A percentile compares a stretch with the other conserved stretches of the same genome.
phyloP scores from a whole-genome alignment of 2,113 vertebrate genomes.

The Micronisus gabar region DNA sequence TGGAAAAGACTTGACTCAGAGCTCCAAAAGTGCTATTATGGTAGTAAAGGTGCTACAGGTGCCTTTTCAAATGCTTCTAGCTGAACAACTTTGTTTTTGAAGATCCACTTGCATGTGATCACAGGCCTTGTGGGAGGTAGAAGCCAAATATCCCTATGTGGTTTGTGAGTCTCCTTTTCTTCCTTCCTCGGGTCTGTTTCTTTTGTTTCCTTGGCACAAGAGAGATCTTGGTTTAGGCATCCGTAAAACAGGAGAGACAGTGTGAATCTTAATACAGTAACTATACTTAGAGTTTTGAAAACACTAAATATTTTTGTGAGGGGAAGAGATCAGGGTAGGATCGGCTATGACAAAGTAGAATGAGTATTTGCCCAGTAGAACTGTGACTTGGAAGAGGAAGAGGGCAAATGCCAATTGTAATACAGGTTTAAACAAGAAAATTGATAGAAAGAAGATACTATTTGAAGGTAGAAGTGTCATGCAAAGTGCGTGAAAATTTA shows the following conservation, averaged over 20 bases:
- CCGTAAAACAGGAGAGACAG: neutral
- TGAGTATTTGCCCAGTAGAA: neutral
- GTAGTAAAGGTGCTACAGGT: neutral
- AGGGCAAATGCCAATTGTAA: neutral
- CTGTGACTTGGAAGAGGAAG: neutral
- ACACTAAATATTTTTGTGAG: neutral
- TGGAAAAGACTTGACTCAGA: neutral
- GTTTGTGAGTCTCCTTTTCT: neutral
- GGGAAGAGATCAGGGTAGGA: neutral
- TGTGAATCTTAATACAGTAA: neutral
- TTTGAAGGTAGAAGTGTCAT: neutral
- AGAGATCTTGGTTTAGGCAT: neutral
- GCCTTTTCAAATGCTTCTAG: neutral
- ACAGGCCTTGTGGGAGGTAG: neutral
- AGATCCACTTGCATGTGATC: fast-evolving
- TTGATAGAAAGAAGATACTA: neutral
- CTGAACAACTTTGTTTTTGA: neutral
- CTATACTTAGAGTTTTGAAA: neutral
- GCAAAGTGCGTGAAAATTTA: neutral
- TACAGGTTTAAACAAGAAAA: neutral
- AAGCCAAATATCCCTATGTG: neutral
- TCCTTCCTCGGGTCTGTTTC: neutral
- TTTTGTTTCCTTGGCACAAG: neutral
- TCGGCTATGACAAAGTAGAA: neutral
- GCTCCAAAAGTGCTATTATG: neutral